Conservation (phyloP, 2,113 vertebrate genomes). For the Scomber scombrus region DNA sequence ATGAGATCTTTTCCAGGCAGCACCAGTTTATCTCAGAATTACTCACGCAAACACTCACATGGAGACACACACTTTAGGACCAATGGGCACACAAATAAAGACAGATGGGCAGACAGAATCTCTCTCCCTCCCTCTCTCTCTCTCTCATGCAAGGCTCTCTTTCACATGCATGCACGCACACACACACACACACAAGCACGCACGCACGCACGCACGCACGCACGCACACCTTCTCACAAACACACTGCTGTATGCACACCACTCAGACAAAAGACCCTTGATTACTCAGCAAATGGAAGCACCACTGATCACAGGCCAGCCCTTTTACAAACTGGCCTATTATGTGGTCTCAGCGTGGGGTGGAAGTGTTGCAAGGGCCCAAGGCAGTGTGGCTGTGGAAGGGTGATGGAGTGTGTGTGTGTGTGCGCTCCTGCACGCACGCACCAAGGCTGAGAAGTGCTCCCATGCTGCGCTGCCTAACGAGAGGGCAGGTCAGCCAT, state of each 20-base stretch:
- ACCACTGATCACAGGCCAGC: slow-evolving; percentile 73
- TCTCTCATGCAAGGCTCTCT: background rate
- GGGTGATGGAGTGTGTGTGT: slow-evolving; percentile 35
- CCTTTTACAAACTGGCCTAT: slow-evolving; percentile 77
- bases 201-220: slow-evolving; percentile 10
- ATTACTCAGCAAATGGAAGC: slow-evolving; percentile 80
- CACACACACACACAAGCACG: slow-evolving; percentile 24
- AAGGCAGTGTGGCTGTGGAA: slow-evolving; percentile 51
- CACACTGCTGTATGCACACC: slow-evolving; percentile 33
- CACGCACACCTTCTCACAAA: slow-evolving; percentile 22
- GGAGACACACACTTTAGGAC: slow-evolving; percentile 39
- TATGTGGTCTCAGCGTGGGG: slow-evolving; percentile 78
- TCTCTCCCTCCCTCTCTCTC: background rate
- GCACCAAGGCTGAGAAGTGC: slow-evolving; percentile 68
- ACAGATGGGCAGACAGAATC: slow-evolving; percentile 48
- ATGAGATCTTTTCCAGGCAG: slow-evolving; percentile 63
- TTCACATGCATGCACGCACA: background rate
- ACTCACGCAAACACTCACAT: slow-evolving; percentile 54
- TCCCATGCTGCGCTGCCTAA: slow-evolving; percentile 81
- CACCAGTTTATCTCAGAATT: slow-evolving; percentile 66
- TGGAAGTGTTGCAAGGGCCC: slow-evolving; percentile 73
- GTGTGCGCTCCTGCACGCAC: slow-evolving; percentile 25
- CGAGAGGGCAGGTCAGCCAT: slow-evolving; percentile 83
- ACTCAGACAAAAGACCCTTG: slow-evolving; percentile 70
- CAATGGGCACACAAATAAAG: slow-evolving; percentile 56